Percentiles rank a stretch among this genome's conserved stretches.
Evolutionary conservation across 2,797 vertebrate genomes (phyloP).

Genomic region (Synanceia verrucosa): DNA sequence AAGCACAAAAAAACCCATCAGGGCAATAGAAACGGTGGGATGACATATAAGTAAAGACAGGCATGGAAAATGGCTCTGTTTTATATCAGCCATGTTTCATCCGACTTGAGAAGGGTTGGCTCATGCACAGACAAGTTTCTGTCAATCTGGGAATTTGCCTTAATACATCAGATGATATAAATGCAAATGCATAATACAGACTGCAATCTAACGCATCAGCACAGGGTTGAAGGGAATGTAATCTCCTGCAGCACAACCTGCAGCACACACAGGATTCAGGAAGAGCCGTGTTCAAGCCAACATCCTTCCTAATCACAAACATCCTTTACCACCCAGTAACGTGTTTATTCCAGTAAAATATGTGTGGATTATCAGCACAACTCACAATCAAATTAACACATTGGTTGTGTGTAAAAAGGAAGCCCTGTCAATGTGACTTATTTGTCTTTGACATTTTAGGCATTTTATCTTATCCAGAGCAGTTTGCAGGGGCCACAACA

Average conservation of each 20-base stretch:
- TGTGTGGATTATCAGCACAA: constrained; percentile 8
- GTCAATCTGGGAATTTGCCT: constrained; percentile 55
- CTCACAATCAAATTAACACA: background rate
- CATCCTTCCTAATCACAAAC: constrained; percentile 76
- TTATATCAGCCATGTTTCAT: constrained; percentile 40
- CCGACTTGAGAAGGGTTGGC: constrained; percentile 33
- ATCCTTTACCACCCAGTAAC: constrained; percentile 52
- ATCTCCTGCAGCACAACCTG: constrained; percentile 23
- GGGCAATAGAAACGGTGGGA: constrained; percentile 27
- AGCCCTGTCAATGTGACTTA: background rate
- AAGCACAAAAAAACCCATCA: constrained; percentile 30
- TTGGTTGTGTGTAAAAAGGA: constrained; percentile 2
- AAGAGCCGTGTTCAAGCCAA: constrained; percentile 59
- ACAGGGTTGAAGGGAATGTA: constrained; percentile 37
- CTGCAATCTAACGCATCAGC: constrained; percentile 17
- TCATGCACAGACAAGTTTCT: constrained; percentile 52
- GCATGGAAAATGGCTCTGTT: constrained; percentile 45
- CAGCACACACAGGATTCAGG: constrained; percentile 53
- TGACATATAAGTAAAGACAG: constrained; percentile 36
- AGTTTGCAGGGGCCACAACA: constrained; percentile 17
- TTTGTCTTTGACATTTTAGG: constrained; percentile 24
- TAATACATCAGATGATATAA: constrained; percentile 60
- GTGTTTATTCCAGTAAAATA: constrained; percentile 37
- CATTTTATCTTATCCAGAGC: constrained; percentile 42
- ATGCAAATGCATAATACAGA: constrained; percentile 47